Conservation (phyloP, 2,113 vertebrate species). For the Chaetodon auriga region DNA sequence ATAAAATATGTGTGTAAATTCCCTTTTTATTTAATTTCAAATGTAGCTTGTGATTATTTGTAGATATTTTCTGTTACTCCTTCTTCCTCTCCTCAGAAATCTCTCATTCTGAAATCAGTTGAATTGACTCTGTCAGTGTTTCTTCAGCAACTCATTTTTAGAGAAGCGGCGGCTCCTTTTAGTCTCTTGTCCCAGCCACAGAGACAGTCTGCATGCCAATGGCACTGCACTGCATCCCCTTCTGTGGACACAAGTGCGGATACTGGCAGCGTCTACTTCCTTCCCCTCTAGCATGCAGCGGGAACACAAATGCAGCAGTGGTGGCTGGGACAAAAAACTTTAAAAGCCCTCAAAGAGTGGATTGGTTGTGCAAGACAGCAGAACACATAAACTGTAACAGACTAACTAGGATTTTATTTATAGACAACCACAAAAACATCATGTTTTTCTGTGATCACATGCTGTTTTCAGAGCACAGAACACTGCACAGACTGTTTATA, state of each 20-base stretch:
- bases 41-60: background rate
- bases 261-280: background rate
- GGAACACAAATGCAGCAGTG: constrained; percentile 9
- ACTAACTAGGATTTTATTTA: constrained; percentile 32
- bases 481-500: constrained; percentile 7
- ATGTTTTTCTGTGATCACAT: constrained; percentile 7
- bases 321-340: background rate
- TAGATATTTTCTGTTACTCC: background rate
- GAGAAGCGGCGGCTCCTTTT: constrained; percentile 20
- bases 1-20: background rate
- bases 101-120: background rate
- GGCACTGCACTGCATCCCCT: constrained; percentile 18
- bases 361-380: constrained; percentile 24
- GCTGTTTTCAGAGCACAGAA: constrained; percentile 1
- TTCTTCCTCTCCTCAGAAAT: background rate
- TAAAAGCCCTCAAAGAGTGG: constrained; percentile 25
- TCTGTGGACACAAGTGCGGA: constrained; percentile 32
- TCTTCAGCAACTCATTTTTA: constrained; percentile 30
- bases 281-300: constrained; percentile 18
- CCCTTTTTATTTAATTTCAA: background rate
- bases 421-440: constrained; percentile 17
- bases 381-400: constrained; percentile 15
- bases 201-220: background rate
- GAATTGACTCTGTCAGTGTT: background rate
- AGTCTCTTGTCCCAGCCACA: constrained; percentile 17